Base-by-base conservation (phyloP, 1,140 invertebrate species). In the Nebria ingens region DNA sequence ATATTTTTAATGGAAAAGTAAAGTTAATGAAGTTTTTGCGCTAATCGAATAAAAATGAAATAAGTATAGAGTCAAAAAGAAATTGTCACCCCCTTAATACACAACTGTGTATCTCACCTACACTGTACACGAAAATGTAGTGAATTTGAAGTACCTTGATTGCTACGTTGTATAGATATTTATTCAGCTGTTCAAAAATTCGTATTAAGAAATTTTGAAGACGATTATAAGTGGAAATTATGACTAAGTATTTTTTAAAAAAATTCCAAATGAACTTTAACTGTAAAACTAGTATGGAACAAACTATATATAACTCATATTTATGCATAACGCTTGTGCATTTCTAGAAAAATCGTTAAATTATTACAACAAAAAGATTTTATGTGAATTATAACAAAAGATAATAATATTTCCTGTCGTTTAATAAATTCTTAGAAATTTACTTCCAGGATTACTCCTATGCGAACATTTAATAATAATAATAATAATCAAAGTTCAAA, bases 281-380 rank as follows among this genome's bases (percentile, higher is more conserved):
- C n/a, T n/a, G n/a, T n/a, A 17, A 45, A 45, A 12, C 40, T 45
- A 12, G 4, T 12, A 4, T 17, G 6, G 17, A 12, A 12, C 9
- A 12, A 11, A 11, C 17, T 45, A 45, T 45, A 45, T 17, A 45
- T 17, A 9, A 11, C 4, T 45, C n/a, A n/a, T 45, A 17, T 45
- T 45, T 45, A 45, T 45, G n/a, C n/a, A n/a, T n/a, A n/a, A n/a
- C n/a, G n/a, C n/a, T 45, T 45, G 6, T 45, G 15, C 17, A 45
- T 45, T 12, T 45, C 25, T 34, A 34, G n/a, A 9, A 6, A 34
- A 6, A 34, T 34, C 25, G 25, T 34, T 34, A 34, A 34, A 34
- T 34, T 9, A 34, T 9, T 34, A 34, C n/a, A 34, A 34, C 6
- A n/a, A 34, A 34, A 9, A 34, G 6, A 9, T 34, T 34, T n/a